Evolutionary conservation across 23 tunicate genomes (phyloP).

Genomic region (Trididemnum nubilum): DNA sequence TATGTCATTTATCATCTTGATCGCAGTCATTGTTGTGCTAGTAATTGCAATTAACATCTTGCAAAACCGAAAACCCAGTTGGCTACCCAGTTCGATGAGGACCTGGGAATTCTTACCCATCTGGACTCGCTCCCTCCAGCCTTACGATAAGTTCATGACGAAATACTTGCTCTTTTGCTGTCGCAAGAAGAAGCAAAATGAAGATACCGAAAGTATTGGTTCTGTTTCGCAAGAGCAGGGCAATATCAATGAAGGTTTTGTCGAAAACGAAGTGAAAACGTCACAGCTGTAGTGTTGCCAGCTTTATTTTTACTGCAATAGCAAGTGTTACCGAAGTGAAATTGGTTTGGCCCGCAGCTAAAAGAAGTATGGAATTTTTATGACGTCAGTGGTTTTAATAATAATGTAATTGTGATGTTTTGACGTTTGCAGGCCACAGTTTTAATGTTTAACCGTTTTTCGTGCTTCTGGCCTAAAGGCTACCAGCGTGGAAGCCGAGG

Average conservation of each 20-base stretch:
- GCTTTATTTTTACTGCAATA: too few relatives aligned
- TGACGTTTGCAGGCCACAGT: too few relatives aligned
- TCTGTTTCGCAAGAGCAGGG: neutral
- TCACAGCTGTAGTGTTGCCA: too few relatives aligned
- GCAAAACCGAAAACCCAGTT: constrained; percentile 44
- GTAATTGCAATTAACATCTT: constrained; percentile 65
- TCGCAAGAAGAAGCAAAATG: constrained; percentile 13
- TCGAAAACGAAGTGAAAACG: too few relatives aligned
- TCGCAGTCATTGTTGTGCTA: constrained; percentile 35
- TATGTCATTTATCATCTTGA: constrained; percentile 40
- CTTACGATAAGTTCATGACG: constrained; percentile 70
- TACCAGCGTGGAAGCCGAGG: too few relatives aligned
- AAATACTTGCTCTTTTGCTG: constrained; percentile 45
- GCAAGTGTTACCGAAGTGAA: too few relatives aligned
- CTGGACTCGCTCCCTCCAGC: constrained; percentile 69
- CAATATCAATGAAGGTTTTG: neutral
- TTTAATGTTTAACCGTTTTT: too few relatives aligned
- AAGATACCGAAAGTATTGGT: constrained; percentile 14
- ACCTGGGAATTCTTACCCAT: constrained; percentile 82
- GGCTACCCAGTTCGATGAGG: constrained; percentile 52
- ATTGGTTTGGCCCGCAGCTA: too few relatives aligned
- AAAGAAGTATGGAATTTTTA: too few relatives aligned
- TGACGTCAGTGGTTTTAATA: too few relatives aligned
- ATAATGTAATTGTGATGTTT: too few relatives aligned
- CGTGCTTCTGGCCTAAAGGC: too few relatives aligned